Percentiles rank a stretch among this genome's conserved stretches.
phyloP scores from a whole-genome alignment of 1,140 invertebrate genomes.

The Bombus superbus region DNA sequence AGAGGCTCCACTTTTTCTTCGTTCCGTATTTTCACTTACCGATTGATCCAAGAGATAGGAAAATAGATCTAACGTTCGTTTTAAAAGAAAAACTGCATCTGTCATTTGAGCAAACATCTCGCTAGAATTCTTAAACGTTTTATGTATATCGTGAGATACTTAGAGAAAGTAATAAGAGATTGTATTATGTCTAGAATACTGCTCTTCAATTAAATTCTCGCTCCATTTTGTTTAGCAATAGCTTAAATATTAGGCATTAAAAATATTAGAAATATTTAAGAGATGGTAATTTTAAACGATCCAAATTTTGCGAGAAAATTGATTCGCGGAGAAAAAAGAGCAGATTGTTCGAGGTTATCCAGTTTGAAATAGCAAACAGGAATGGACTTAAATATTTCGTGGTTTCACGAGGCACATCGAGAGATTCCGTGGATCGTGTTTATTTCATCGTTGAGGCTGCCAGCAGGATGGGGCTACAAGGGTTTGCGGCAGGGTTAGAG shows the following conservation, averaged over 20 bases:
- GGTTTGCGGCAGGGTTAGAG: not conserved
- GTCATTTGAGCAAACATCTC: not conserved
- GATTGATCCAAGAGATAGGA: not conserved
- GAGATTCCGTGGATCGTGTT: constrained; percentile 1
- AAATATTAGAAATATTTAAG: not conserved
- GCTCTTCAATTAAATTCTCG: not conserved
- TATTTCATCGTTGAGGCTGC: not conserved
- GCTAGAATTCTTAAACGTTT: not conserved
- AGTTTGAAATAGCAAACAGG: not conserved
- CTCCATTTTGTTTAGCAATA: too few relatives aligned
- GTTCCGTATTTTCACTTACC: not conserved
- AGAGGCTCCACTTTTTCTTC: not conserved
- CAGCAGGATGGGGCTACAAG: not conserved
- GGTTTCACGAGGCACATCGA: not conserved
- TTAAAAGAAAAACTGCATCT: not conserved
- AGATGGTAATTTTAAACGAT: not conserved
- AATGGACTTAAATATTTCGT: constrained; percentile 2
- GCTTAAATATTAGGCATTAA: too few relatives aligned
- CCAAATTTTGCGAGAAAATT: not conserved
- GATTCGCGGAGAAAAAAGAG: not conserved
- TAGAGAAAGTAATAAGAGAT: not conserved
- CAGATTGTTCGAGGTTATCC: not conserved
- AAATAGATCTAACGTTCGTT: not conserved
- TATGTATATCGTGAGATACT: not conserved
- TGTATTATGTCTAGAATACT: not conserved